Evolutionary conservation across 2,797 vertebrate genomes (phyloP), one percentile per base, ranked within the genome.

Genomic region (Protonibea diacanthus): DNA sequence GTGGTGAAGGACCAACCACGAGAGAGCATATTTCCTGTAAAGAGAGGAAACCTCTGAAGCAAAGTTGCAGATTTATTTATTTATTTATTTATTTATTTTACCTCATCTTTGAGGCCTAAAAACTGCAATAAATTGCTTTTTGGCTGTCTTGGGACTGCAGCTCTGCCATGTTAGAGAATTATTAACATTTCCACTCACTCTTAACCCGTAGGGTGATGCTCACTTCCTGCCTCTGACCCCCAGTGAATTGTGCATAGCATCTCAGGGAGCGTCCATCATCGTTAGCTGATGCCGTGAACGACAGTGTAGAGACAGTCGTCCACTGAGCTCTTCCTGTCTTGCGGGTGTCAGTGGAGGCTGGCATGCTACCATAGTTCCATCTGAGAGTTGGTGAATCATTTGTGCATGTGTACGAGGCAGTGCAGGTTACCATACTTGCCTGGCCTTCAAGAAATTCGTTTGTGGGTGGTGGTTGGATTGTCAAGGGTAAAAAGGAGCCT

Each of bases 1-100:
- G 91, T 84, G 18, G 55, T 86, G 82, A 92, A 90, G 1, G 74
- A 77, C 93, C 92, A 94, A 18, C 61, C 85, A 0, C 57, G 76
- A 27, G 33, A 74, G 7, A 75, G 56, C 75, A 91, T 87, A 53
- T 76, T 80, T 73, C 81, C 91, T 91, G 67, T 20, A 12, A 52
- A 73, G 57, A 55, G 12, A 42, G 11, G n/a, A 59, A 17, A 62
- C n/a, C 42, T 27, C n/a, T 63, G 8, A 62, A 27, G 40, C 20
- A 75, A 42, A 55, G 38, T 21, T 55, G 11, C 2, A 21, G 49
- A 21, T 51, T n/a, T 17, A 33, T 33, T 8, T 33, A 7, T 33
- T 33, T n/a, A 21, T 51, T n/a, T 17, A 33, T 33, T 8, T 33
- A 7, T 33, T 33, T n/a, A n/a, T n/a, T 33, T 8, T 33, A 0